phyloP scores from a whole-genome alignment of 2,888 invertebrate species.

The Tupiocoris notatus region DNA sequence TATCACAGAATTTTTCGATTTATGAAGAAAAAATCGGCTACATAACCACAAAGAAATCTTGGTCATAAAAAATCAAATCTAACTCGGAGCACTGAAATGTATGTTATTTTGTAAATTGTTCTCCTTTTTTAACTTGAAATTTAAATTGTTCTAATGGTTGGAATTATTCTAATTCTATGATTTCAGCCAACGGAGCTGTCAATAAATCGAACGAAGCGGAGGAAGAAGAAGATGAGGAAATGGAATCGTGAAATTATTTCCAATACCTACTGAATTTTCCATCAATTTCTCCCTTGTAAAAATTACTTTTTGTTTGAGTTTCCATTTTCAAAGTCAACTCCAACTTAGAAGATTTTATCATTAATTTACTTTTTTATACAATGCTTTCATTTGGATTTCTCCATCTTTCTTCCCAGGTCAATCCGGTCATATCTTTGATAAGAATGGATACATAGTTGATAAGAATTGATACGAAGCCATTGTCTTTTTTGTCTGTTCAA shows the following conservation, averaged over 20 bases:
- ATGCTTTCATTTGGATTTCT: not conserved
- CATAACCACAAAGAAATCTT: too few species aligned
- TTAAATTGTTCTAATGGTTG: too few species aligned
- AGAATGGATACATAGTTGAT: not conserved
- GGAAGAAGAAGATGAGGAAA: slow-evolving; percentile 28
- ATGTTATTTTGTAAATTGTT: too few species aligned
- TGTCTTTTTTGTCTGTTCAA: not conserved
- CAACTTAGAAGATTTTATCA: not conserved
- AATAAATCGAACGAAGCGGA: not conserved
- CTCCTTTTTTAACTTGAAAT: too few species aligned
- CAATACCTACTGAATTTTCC: too few species aligned
- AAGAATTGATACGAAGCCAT: not conserved
- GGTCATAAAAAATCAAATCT: too few species aligned
- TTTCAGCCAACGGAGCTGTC: not conserved
- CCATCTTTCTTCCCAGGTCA: not conserved
- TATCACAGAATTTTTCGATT: too few species aligned
- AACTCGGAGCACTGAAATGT: too few species aligned
- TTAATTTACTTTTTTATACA: not conserved
- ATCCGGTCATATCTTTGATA: not conserved
- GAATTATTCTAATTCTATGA: not conserved
- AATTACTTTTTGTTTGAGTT: not conserved
- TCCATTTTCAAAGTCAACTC: not conserved
- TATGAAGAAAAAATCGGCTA: too few species aligned
- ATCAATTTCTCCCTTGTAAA: not conserved
- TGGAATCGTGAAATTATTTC: slow-evolving; percentile 1